Evolutionary conservation across 2,797 vertebrate species (phyloP).

Genomic region (Caiman crocodilus): DNA sequence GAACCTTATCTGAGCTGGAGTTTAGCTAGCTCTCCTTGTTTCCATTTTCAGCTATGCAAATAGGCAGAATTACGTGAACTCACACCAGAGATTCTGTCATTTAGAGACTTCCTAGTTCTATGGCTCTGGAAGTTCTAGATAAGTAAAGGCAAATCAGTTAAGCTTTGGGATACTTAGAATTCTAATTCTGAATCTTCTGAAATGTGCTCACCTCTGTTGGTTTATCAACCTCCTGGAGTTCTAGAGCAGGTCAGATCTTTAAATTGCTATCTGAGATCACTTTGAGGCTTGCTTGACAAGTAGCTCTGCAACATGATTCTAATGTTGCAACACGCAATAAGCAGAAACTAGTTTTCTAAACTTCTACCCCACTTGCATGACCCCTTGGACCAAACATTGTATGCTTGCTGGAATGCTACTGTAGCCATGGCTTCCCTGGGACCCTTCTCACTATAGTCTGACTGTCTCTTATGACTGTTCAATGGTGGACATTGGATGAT

Average conservation of each 20-base stretch:
- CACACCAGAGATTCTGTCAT: not conserved
- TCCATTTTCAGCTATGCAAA: not conserved
- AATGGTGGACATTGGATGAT: not conserved
- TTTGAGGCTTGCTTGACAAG: not conserved
- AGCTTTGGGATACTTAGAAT: not conserved
- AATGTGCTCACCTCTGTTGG: not conserved
- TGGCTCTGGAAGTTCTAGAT: not conserved
- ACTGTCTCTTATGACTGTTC: not conserved
- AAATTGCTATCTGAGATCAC: not conserved
- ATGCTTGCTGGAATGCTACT: not conserved
- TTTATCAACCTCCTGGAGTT: not conserved
- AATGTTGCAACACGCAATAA: not conserved
- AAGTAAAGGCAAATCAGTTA: not conserved
- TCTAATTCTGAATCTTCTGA: not conserved
- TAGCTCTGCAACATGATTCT: not conserved
- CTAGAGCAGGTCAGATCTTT: not conserved
- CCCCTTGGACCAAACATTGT: not conserved
- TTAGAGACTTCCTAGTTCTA: not conserved
- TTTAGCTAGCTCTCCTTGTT: not conserved
- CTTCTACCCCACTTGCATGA: not conserved
- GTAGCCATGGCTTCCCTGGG: not conserved
- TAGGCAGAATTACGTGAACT: not conserved
- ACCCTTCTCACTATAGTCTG: accelerated
- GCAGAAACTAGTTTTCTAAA: not conserved
- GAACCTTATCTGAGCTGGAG: not conserved